These are phyloP conservation scores for Ochotona curzoniae DNA, from an alignment of 2,113 vertebrate species.

Conservation along the genomic window DNA sequence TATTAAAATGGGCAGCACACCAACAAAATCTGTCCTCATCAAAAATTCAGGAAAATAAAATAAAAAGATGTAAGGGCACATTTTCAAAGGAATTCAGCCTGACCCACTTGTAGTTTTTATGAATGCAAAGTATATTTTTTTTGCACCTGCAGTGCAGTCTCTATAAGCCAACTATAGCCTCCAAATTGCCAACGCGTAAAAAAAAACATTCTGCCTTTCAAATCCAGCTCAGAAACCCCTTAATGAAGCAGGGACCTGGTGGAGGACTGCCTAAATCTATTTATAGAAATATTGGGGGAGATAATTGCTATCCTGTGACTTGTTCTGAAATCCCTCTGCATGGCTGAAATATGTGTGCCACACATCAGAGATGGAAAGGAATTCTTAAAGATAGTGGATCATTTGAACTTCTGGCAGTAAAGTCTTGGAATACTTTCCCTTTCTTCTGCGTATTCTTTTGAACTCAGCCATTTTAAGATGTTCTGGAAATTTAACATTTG, in stretches of 20 bases:
- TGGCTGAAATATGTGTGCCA: conserved; percentile 19
- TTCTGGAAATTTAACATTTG: not conserved
- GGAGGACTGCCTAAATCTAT: conserved; percentile 76
- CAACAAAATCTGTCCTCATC: conserved; percentile 78
- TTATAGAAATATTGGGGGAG: conserved; percentile 73
- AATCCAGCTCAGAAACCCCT: conserved; percentile 71
- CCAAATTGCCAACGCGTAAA: conserved; percentile 68
- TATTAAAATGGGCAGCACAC: conserved; percentile 69
- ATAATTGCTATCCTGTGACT: conserved; percentile 74
- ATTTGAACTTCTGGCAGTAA: conserved; percentile 21
- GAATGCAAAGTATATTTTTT: conserved; percentile 68
- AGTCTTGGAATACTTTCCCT: not conserved
- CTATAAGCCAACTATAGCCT: conserved; percentile 65
- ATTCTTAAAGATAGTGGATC: not conserved
- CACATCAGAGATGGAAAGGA: conserved; percentile 1
- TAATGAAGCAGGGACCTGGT: conserved; percentile 61
- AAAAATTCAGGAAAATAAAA: conserved; percentile 78
- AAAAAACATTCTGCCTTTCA: conserved; percentile 71
- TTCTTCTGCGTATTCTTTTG: not conserved
- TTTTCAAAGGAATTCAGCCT: conserved; percentile 73
- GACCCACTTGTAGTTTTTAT: conserved; percentile 68
- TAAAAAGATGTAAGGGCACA: conserved; percentile 68
- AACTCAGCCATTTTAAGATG: not conserved
- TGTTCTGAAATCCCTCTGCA: conserved; percentile 70
- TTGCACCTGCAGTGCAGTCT: conserved; percentile 74